Conservation (phyloP, 2,888 invertebrate species). For the Agrotis puta region DNA sequence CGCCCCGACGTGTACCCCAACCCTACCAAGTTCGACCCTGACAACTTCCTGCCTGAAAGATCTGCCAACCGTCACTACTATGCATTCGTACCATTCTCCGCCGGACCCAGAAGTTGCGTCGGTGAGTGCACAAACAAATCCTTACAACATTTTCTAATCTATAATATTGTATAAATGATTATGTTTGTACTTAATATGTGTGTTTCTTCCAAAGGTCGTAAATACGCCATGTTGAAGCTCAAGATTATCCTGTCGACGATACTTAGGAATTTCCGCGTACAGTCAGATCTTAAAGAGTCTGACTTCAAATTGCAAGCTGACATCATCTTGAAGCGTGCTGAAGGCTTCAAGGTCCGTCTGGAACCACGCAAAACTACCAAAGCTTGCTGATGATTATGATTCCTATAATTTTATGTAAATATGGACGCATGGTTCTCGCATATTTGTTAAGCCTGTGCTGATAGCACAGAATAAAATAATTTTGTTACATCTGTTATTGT, state of each 20-base stretch:
- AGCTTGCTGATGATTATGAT: slow-evolving; percentile 72
- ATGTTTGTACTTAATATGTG: slow-evolving; percentile 14
- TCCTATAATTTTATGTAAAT: slow-evolving; percentile 56
- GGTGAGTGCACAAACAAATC: slow-evolving; percentile 87
- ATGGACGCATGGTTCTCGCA: slow-evolving; percentile 53
- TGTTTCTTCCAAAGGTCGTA: slow-evolving; percentile 92
- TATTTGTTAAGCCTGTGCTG: slow-evolving; percentile 72
- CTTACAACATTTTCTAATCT: neutral
- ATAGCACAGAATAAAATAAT: slow-evolving; percentile 81
- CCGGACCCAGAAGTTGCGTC: slow-evolving; percentile 95
- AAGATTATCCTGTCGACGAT: slow-evolving; percentile 95
- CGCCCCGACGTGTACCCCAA: slow-evolving; percentile 94
- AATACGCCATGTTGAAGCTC: slow-evolving; percentile 95
- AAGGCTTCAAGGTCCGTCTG: slow-evolving; percentile 94
- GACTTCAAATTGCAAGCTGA: slow-evolving; percentile 94
- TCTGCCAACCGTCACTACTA: slow-evolving; percentile 95
- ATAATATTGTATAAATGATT: neutral
- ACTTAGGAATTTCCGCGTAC: slow-evolving; percentile 93
- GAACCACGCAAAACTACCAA: slow-evolving; percentile 92
- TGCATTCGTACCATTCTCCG: slow-evolving; percentile 95
- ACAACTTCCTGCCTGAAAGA: slow-evolving; percentile 96
- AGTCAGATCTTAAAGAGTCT: slow-evolving; percentile 92
- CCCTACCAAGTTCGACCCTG: slow-evolving; percentile 95
- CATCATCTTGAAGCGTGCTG: slow-evolving; percentile 94
- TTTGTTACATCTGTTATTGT: slow-evolving; percentile 68